Base-by-base conservation (phyloP, 2,113 vertebrate genomes). In the Propithecus coquereli region DNA sequence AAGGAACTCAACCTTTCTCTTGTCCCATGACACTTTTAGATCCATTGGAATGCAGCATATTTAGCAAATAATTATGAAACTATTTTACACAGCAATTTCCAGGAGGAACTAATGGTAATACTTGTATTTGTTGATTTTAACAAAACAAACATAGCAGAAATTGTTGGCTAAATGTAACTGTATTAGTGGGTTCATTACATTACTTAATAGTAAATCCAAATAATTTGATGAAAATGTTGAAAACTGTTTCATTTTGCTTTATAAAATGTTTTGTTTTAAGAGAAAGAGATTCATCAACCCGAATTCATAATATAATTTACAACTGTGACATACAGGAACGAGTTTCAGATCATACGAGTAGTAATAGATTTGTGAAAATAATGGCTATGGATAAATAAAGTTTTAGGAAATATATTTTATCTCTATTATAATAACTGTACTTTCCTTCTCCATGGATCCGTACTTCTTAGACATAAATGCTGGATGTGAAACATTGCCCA, bases 81-180 rank as follows among this genome's bases (percentile, higher is more conserved):
- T 77, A 32, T 84, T 79, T 83, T 84, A 61, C 12, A 84, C 16
- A 80, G 25, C 37, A 87, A 0, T 73, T 90, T 94, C 11, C 54
- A 90, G 40, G 63, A 79, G 20, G 22, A 89, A 65, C 4, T 57
- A 74, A n/a, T 74, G 47, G 2, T 79, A 43, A 23, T 74, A 16
- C 77, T 91, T 82, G 14, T 4, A 81, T 91, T 87, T 89, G 25
- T 89, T 96, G n/a, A 54, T 40, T 61, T 90, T 90, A 66, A 37
- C 37, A 89, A 93, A 91, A 90, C 34, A 92, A 86, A 77, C 2
- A 71, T 20, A 80, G 16, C 12, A 73, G 2, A 61, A 94, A 27
- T 89, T 57, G 1, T 14, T 52, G 27, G 4, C 23, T 97, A 18
- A 65, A 76, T 50, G 20, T 61, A 27, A 66, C 22, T 66, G 0